Conservation (phyloP, 2,888 invertebrate genomes). For the Apodemia duryi region DNA sequence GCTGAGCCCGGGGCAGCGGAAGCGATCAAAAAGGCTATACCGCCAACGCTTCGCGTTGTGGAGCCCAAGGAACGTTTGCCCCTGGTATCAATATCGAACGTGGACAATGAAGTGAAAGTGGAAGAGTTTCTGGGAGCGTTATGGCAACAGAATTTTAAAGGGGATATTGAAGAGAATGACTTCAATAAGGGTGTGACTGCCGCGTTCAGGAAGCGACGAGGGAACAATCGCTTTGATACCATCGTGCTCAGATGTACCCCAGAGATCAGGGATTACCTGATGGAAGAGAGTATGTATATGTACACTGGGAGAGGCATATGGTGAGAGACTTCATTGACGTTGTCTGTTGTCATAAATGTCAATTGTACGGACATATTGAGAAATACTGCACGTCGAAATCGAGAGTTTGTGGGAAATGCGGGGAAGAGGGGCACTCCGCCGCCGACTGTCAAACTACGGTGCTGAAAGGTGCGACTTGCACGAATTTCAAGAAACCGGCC, state of each 20-base stretch:
- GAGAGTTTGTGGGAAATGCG: slow-evolving; percentile 37
- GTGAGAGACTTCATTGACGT: slow-evolving; percentile 45
- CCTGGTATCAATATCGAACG: background rate
- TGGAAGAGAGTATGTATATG: slow-evolving; percentile 49
- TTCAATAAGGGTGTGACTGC: background rate
- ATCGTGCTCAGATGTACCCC: background rate
- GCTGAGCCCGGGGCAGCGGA: slow-evolving; percentile 7
- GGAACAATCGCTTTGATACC: background rate
- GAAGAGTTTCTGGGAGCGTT: slow-evolving; percentile 17
- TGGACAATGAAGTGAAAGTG: background rate
- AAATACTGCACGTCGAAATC: slow-evolving; percentile 42
- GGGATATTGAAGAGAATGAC: background rate
- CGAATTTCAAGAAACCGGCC: background rate
- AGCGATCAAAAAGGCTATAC: slow-evolving; percentile 21
- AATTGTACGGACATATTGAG: slow-evolving; percentile 43
- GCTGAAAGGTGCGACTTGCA: background rate
- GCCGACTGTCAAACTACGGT: background rate
- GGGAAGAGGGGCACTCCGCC: slow-evolving; percentile 6
- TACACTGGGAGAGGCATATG: slow-evolving; percentile 38
- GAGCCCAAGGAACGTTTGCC: slow-evolving; percentile 16
- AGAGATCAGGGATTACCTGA: too few species aligned
- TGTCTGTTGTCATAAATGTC: slow-evolving; percentile 35
- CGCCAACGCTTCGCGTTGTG: background rate
- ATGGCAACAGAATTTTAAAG: slow-evolving; percentile 18
- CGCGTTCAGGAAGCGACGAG: background rate